These are phyloP conservation scores for Aurelia coerulea DNA, from an alignment of 30 jellyfish, hydroid and myxozoan species.

Conservation along the genomic window DNA sequence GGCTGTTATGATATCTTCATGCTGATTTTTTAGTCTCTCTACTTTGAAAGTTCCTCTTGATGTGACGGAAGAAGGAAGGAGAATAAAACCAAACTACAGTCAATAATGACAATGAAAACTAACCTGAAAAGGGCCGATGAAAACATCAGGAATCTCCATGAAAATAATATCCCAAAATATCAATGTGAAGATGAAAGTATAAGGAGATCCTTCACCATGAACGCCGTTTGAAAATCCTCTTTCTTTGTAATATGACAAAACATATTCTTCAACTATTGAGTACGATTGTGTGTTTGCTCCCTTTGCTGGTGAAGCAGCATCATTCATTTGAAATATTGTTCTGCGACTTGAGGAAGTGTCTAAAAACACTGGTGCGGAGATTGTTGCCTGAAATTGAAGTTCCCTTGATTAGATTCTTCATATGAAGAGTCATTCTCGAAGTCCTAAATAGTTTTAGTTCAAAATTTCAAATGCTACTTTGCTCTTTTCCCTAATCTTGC, in stretches of 20 bases:
- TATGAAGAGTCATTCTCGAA: too few species aligned
- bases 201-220: conserved; percentile 93
- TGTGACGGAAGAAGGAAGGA: not conserved
- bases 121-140: conserved; percentile 86
- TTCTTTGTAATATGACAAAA: conserved; percentile 67
- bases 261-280: conserved; percentile 79
- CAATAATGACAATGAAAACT: not conserved
- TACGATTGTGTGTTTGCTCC: conserved; percentile 25
- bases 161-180: conserved; percentile 92
- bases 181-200: conserved; percentile 65
- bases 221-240: conserved; percentile 84
- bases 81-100: not conserved
- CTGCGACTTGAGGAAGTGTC: conserved; percentile 89
- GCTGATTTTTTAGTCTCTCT: too few species aligned
- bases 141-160: conserved; percentile 80
- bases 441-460: too few species aligned
- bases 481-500: too few species aligned
- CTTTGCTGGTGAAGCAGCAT: conserved; percentile 1
- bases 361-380: conserved; percentile 80
- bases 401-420: too few species aligned
- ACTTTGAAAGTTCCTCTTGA: too few species aligned
- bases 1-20: too few species aligned
- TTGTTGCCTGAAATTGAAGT: conserved; percentile 48
- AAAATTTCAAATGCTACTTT: too few species aligned
- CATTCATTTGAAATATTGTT: conserved; percentile 68